Base-by-base conservation (phyloP, 2,888 invertebrate species). In the Acheta domesticus region DNA sequence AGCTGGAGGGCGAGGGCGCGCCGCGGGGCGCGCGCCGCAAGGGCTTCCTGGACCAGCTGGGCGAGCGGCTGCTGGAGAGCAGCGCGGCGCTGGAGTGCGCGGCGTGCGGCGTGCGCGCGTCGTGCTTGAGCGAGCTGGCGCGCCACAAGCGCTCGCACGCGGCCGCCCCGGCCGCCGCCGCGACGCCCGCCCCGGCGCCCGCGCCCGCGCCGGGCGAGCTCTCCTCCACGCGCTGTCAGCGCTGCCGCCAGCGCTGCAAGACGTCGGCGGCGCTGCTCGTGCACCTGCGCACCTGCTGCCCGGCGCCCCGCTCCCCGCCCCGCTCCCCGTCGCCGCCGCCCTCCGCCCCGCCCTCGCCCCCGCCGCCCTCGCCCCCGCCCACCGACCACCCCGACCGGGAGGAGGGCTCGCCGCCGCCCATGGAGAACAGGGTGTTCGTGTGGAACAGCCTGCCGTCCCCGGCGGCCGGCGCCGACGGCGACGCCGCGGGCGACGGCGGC, bases 221-320 rank as follows among this genome's bases (percentile, higher is more conserved):
- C 11, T 84, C 85, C 2, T 93, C 94, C 19, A 93, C 94, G 78
- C 90, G 96, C 80, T 96, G 96, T 86, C 95, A 95, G 86, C 92
- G 93, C 85, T 96, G 96, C 86, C 91, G 95, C 82, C 95, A 94
- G 86, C 90, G 95, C 81, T 96, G 95, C 87, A 96, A 96, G 87
- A 94, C 94, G 48, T 94, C 94, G 83, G 90, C 92, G 5, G 96
- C 95, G 87, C 89, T 96, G 77, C 89, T 92, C 82, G 88, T 91
- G 80, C 96, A 96, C 85, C 88, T 95, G 86, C 91, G 92, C 86
- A 91, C 91, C 73, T 96, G 96, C 85, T 87, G 87, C 12, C 90
- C 91, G 49, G 86, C 12, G 14, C 16, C 62, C 4, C 62, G 14
- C 12, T 1, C 62, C 3, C n/a, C 12, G 14, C 5, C 5, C 3